Percentiles rank a stretch among this genome's conserved stretches.
Conservation (phyloP, 2,888 invertebrate genomes). For the Melipona bicolor region DNA sequence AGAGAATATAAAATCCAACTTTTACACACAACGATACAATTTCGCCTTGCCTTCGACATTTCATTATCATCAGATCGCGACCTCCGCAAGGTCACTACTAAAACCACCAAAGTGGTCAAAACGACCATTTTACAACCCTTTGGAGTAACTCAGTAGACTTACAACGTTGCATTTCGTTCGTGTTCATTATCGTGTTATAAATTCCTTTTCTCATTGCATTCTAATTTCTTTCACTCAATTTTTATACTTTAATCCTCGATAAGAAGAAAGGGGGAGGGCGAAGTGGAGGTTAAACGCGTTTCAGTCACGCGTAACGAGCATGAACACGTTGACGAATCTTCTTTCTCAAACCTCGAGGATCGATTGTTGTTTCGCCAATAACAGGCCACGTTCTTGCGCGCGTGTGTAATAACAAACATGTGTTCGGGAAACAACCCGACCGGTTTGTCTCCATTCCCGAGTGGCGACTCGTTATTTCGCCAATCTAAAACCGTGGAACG, state of each 20-base stretch:
- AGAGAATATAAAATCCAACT: too few relatives aligned
- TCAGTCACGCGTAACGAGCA: slow-evolving; percentile 2
- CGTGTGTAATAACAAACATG: not conserved
- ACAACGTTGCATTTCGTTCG: too few relatives aligned
- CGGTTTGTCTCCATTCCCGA: not conserved
- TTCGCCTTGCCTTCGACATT: not conserved
- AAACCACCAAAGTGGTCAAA: too few relatives aligned
- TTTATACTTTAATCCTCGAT: too few relatives aligned
- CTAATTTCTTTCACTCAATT: too few relatives aligned
- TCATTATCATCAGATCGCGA: not conserved
- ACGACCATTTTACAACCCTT: too few relatives aligned
- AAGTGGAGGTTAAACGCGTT: slow-evolving; percentile 8
- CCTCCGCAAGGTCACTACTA: not conserved
- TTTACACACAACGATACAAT: not conserved
- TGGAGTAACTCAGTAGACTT: too few relatives aligned
- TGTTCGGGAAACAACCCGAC: not conserved
- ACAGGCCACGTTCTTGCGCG: not conserved
- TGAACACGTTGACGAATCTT: not conserved
- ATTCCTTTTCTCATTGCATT: too few relatives aligned
- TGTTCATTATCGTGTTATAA: too few relatives aligned
- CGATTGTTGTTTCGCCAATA: not conserved
- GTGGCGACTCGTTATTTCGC: not conserved
- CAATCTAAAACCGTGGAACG: not conserved
- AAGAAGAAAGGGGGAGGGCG: not conserved
- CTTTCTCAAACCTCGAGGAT: not conserved